Conservation (phyloP, 2,113 vertebrate species). For the Euleptes europaea region DNA sequence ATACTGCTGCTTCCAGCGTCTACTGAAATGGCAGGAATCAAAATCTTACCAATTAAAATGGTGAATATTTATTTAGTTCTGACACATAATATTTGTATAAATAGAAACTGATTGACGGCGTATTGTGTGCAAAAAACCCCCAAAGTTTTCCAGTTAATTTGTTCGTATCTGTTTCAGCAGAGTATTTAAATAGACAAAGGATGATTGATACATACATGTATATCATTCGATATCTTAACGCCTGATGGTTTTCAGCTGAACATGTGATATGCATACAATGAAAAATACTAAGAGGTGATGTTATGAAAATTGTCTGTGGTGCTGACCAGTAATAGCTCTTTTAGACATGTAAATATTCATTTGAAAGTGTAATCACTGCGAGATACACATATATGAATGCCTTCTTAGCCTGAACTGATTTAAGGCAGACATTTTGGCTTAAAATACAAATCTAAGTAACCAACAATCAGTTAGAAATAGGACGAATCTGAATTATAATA, state of each 20-base stretch:
- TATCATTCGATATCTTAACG: too few species aligned
- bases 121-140: not conserved
- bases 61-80: not conserved
- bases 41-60: not conserved
- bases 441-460: not conserved
- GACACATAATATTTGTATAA: not conserved
- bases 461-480: not conserved
- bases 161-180: not conserved
- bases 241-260: not conserved
- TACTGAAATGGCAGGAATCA: not conserved
- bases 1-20: slow-evolving; percentile 16
- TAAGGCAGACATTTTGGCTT: not conserved
- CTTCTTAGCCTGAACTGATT: not conserved
- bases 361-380: not conserved
- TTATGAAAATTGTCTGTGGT: not conserved
- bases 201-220: too few species aligned
- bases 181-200: not conserved
- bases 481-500: not conserved
- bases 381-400: not conserved
- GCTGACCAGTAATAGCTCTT: not conserved
- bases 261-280: not conserved
- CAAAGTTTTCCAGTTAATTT: not conserved
- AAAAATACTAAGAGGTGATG: not conserved
- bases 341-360: not conserved
- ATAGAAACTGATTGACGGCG: not conserved